Percentiles rank a stretch among this genome's conserved stretches.
These are phyloP conservation scores for Epicampocera succincta DNA, from an alignment of 2,888 invertebrate species.

Conservation along the genomic window DNA sequence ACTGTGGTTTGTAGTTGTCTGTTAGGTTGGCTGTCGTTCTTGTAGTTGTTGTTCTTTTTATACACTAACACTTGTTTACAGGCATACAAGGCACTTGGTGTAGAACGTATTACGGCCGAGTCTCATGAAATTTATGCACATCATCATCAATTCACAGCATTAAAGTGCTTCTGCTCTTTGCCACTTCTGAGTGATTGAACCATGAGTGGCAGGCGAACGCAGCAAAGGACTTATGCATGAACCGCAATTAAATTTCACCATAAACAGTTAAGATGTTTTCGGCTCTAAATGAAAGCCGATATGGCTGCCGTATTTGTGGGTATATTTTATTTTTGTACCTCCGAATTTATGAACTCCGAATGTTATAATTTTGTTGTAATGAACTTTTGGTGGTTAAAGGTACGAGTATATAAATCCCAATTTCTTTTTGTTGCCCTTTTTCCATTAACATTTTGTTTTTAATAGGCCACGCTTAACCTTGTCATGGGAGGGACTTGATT, in stretches of 20 bases:
- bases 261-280: constrained; percentile 42
- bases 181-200: constrained; percentile 27
- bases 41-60: constrained; percentile 23
- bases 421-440: too few species aligned
- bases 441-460: too few species aligned
- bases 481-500: too few species aligned
- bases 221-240: constrained; percentile 46
- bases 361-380: constrained; percentile 22
- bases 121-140: constrained; percentile 59
- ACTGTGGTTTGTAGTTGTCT: constrained; percentile 13
- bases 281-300: background rate
- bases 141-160: constrained; percentile 37
- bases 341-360: constrained; percentile 8
- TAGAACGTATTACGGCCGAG: constrained; percentile 24
- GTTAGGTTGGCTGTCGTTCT: background rate
- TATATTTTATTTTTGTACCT: background rate
- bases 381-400: constrained; percentile 16
- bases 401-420: background rate
- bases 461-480: too few species aligned
- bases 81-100: constrained; percentile 12
- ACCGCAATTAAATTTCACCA: constrained; percentile 66
- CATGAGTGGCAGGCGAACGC: constrained; percentile 21
- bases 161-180: constrained; percentile 34
- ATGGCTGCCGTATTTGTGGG: background rate
- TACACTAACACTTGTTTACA: background rate